Conservation (phyloP, 2,797 vertebrate species). For the Saguinus oedipus region DNA sequence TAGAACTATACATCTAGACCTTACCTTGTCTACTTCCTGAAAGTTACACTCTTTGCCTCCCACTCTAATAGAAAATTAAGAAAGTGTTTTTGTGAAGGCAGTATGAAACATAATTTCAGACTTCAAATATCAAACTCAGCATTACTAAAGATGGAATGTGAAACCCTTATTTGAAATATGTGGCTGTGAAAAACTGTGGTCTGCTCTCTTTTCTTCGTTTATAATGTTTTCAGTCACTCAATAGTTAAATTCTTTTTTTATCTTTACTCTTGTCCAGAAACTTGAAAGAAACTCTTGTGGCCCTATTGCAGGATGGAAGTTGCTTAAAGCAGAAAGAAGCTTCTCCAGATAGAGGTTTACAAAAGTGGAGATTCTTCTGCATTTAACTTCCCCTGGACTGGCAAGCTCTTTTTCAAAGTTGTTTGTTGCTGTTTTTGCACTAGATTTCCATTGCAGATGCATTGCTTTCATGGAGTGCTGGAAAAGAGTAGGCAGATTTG, state of each 20-base stretch:
- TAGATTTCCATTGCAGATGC: neutral
- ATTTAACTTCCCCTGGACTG: neutral
- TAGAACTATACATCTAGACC: neutral
- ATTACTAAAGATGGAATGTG: neutral
- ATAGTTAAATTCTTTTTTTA: neutral
- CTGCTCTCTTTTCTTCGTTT: neutral
- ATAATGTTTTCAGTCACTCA: neutral
- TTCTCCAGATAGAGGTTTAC: neutral
- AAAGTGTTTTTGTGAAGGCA: neutral
- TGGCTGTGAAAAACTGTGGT: neutral
- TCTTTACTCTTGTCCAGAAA: neutral
- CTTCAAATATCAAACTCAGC: neutral
- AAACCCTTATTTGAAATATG: neutral
- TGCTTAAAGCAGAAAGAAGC: neutral
- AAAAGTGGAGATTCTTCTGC: neutral
- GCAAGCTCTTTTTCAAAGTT: neutral
- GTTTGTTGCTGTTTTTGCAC: neutral
- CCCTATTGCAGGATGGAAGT: neutral
- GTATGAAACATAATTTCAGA: neutral
- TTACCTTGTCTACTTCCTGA: neutral
- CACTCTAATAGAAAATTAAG: neutral
- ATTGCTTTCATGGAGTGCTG: neutral
- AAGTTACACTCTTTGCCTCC: neutral
- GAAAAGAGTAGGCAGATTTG: neutral
- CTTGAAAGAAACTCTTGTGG: neutral